phyloP scores from a whole-genome alignment of 1,140 invertebrate genomes.

The Tetranychus urticae region DNA sequence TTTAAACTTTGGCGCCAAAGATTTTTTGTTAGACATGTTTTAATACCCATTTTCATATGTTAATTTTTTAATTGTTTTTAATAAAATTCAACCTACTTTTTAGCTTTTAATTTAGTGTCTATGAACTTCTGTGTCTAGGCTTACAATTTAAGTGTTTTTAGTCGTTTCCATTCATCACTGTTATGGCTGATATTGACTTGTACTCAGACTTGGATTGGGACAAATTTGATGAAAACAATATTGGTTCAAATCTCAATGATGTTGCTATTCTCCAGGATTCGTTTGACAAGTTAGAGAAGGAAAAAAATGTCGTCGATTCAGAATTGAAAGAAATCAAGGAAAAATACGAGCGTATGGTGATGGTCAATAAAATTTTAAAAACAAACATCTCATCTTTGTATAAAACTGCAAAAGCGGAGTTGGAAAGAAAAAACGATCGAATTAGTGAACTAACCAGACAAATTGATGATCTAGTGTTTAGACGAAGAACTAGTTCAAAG shows the following conservation, averaged over 20 bases:
- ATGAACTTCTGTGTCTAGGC: too few relatives aligned
- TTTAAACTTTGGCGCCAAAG: too few relatives aligned
- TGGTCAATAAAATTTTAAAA: background rate
- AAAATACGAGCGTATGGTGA: background rate
- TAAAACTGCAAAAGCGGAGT: slow-evolving; percentile 7
- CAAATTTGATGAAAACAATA: background rate
- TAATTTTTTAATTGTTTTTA: too few relatives aligned
- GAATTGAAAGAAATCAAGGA: background rate
- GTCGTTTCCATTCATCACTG: too few relatives aligned
- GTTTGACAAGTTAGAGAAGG: background rate
- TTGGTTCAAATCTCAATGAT: background rate
- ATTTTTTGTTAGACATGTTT: too few relatives aligned
- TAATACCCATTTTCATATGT: too few relatives aligned
- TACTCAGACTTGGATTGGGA: background rate
- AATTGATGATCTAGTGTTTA: background rate
- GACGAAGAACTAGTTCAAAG: too few relatives aligned
- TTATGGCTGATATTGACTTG: background rate
- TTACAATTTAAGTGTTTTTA: too few relatives aligned
- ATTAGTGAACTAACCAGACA: slow-evolving; percentile 2
- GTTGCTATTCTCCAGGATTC: background rate
- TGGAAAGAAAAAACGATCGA: slow-evolving; percentile 3
- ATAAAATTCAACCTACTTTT: too few relatives aligned
- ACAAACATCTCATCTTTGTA: slow-evolving; percentile 9
- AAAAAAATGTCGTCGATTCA: background rate
- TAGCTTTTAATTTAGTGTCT: too few relatives aligned